Evolutionary conservation across 2,113 vertebrate species (phyloP).

Genomic region (Tor tambroides): DNA sequence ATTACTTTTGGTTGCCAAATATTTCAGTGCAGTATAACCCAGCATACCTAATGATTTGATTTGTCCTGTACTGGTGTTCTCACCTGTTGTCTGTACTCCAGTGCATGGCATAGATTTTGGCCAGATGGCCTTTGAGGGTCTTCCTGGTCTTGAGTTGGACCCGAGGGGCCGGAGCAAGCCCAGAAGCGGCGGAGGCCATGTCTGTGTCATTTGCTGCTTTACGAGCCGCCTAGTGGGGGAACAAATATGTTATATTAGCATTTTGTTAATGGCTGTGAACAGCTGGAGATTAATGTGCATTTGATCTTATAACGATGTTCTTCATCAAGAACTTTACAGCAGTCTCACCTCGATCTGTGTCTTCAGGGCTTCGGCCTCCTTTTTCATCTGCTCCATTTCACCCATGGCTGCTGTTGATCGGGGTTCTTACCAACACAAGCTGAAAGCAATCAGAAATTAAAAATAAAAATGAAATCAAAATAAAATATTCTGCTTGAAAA

Average conservation of each 20-base stretch:
- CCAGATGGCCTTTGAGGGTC: slow-evolving; percentile 80
- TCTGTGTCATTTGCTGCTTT: slow-evolving; percentile 71
- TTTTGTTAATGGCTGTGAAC: not conserved
- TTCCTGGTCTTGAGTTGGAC: slow-evolving; percentile 80
- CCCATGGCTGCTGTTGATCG: slow-evolving; percentile 70
- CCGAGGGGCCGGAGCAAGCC: slow-evolving; percentile 65
- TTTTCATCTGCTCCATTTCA: slow-evolving; percentile 78
- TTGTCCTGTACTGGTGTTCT: not conserved
- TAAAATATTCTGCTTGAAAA: not conserved
- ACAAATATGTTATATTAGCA: not conserved
- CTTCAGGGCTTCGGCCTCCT: slow-evolving; percentile 77
- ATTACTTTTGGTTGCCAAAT: not conserved
- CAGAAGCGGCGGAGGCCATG: slow-evolving; percentile 65
- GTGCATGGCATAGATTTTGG: slow-evolving; percentile 82
- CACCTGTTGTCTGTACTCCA: slow-evolving; percentile 79
- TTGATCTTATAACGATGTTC: not conserved
- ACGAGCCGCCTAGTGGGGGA: slow-evolving; percentile 70
- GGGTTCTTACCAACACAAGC: slow-evolving; percentile 58
- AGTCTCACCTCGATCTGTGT: slow-evolving; percentile 75
- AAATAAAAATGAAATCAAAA: not conserved
- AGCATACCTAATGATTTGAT: not conserved
- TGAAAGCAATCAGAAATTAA: slow-evolving; percentile 33
- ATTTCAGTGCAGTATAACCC: not conserved
- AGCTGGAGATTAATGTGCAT: not conserved
- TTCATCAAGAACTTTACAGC: not conserved